phyloP scores from a whole-genome alignment of 2,113 vertebrate species.

The Elephas maximus region DNA sequence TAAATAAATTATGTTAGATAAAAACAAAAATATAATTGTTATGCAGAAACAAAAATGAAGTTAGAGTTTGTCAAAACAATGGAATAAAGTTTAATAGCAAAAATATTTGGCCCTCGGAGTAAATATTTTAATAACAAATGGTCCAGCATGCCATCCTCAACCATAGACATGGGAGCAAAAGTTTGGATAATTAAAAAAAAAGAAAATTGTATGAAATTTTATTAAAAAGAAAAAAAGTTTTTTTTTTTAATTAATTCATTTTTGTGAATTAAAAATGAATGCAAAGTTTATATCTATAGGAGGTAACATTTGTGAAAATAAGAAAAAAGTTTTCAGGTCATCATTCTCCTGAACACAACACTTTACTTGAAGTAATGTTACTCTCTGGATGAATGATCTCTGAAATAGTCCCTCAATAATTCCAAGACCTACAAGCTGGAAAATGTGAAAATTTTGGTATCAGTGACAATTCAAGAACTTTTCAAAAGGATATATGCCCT shows the following conservation, averaged over 20 bases:
- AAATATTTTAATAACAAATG: not conserved
- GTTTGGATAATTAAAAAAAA: not conserved
- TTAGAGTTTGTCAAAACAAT: not conserved
- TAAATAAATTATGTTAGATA: not conserved
- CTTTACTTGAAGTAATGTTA: not conserved
- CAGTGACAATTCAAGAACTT: not conserved
- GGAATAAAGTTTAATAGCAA: not conserved
- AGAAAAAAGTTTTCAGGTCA: not conserved
- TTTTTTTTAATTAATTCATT: too few species aligned
- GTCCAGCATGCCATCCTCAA: not conserved
- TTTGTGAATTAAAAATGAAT: too few species aligned
- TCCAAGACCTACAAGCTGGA: not conserved
- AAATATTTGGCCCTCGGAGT: not conserved
- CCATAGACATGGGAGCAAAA: not conserved
- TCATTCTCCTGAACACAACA: not conserved
- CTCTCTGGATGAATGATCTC: not conserved
- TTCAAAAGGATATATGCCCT: not conserved
- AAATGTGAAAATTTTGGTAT: not conserved
- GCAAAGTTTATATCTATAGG: not conserved
- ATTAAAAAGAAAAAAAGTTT: not conserved
- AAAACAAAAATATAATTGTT: not conserved
- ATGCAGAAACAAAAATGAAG: not conserved
- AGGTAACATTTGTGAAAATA: not conserved
- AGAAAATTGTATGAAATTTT: not conserved
- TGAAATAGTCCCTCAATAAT: not conserved